A percentile compares a stretch with the other conserved stretches of the same genome.
These are phyloP conservation scores for Kryphioiulus occultus DNA, from an alignment of 2,888 invertebrate species.

Conservation along the genomic window DNA sequence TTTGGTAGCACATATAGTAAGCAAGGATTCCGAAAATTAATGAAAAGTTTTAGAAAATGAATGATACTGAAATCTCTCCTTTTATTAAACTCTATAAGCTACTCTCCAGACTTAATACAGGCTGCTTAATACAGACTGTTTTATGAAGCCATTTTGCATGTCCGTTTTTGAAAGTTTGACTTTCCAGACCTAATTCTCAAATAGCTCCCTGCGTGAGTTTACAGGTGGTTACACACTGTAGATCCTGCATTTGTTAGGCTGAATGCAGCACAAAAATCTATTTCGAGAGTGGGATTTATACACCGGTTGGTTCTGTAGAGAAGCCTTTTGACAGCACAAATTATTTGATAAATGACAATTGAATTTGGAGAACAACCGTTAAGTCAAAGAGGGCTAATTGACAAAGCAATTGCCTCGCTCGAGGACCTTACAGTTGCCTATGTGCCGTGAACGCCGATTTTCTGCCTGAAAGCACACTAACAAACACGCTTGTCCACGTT, in stretches of 20 bases:
- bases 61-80: no score
- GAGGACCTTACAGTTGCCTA: conserved; percentile 28
- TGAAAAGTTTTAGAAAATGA: no score
- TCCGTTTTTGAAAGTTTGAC: no score
- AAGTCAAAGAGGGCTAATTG: conserved; percentile 45
- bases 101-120: no score
- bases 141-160: no score
- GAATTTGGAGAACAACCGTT: conserved; percentile 38
- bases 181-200: no score
- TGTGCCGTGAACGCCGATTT: conserved; percentile 45
- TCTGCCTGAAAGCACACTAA: conserved; percentile 43
- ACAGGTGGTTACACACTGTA: background rate
- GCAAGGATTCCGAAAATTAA: no score
- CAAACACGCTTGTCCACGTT: conserved; percentile 46
- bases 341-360: conserved; percentile 45
- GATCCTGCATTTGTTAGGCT: background rate
- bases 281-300: background rate
- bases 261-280: background rate
- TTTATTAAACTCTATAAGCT: no score
- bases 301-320: background rate
- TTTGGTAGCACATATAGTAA: no score
- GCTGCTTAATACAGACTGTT: no score
- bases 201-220: background rate
- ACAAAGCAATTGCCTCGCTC: conserved; percentile 38
- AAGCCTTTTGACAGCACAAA: conserved; percentile 41